Percentiles rank a stretch among this genome's conserved stretches.
phyloP scores from a whole-genome alignment of 2,797 vertebrate species.

The Argya squamiceps region DNA sequence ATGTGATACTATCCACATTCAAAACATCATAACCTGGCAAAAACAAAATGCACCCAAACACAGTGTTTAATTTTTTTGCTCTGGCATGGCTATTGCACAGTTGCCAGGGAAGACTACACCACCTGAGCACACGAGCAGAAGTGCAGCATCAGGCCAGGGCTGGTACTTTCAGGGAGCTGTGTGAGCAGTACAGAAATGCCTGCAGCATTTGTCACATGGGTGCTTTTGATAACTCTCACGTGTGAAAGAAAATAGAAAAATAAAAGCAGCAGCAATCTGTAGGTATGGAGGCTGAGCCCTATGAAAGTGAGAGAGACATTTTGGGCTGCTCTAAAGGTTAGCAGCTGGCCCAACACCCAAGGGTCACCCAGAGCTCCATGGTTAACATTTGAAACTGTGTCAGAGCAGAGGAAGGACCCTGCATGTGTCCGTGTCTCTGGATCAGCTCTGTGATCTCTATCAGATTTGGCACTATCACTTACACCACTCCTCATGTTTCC shows the following conservation, averaged over 20 bases:
- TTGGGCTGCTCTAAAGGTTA: not conserved
- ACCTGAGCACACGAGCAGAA: not conserved
- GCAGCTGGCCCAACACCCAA: not conserved
- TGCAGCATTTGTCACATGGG: not conserved
- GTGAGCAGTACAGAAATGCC: not conserved
- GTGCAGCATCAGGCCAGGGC: not conserved
- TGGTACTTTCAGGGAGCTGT: not conserved
- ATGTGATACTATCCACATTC: not conserved
- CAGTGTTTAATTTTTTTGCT: not conserved
- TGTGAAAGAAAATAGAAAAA: not conserved
- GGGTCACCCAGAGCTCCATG: not conserved
- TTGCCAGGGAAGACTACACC: not conserved
- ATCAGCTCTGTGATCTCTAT: not conserved
- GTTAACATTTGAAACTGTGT: not conserved
- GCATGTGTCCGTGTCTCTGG: not conserved
- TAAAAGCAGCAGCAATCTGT: not conserved
- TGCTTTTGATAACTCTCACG: not conserved
- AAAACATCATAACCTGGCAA: conserved; percentile 6
- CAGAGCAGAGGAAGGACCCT: not conserved
- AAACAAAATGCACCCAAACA: not conserved
- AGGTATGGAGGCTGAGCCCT: not conserved
- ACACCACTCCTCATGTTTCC: not conserved
- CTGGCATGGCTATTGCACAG: not conserved
- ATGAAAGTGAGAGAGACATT: not conserved
- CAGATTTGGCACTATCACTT: not conserved